Percentiles rank a stretch among this genome's conserved stretches.
These are phyloP conservation scores for Brachionus koreanus DNA, from an alignment of 1,140 invertebrate species.

Conservation along the genomic window DNA sequence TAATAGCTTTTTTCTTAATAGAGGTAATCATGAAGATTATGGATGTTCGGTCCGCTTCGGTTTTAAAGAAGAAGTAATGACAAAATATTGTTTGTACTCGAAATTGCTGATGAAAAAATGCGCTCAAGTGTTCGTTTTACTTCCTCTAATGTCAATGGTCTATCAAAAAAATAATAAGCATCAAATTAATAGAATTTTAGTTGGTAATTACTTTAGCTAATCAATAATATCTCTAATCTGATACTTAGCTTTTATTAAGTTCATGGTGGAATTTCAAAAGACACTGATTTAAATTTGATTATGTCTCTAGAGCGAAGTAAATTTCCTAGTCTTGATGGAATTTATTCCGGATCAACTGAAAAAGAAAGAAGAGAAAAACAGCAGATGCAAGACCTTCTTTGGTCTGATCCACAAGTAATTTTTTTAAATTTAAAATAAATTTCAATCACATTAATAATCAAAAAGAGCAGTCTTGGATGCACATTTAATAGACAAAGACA, in stretches of 20 bases:
- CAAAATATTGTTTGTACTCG: slow-evolving; percentile 66
- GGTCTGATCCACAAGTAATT: slow-evolving; percentile 72
- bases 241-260: not conserved
- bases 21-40: slow-evolving; percentile 57
- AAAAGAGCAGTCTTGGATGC: not conserved
- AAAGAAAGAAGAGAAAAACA: slow-evolving; percentile 6
- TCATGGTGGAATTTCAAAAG: slow-evolving; percentile 43
- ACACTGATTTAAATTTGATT: slow-evolving; percentile 38
- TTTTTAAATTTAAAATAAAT: not conserved
- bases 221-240: not conserved
- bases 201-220: not conserved
- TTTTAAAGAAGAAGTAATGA: slow-evolving; percentile 79
- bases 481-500: slow-evolving; percentile 39
- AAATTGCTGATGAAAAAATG: slow-evolving; percentile 44
- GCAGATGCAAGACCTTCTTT: slow-evolving; percentile 75
- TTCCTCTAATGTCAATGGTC: not conserved
- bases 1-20: slow-evolving; percentile 42
- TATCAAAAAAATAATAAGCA: not conserved
- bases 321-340: slow-evolving; percentile 20
- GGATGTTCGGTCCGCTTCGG: slow-evolving; percentile 86
- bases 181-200: slow-evolving; percentile 9
- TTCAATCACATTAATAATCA: not conserved
- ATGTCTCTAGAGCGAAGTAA: not conserved
- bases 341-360: not conserved
- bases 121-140: slow-evolving; percentile 16